Base-by-base conservation (phyloP, 2,113 vertebrate genomes). In the Connochaetes taurinus region DNA sequence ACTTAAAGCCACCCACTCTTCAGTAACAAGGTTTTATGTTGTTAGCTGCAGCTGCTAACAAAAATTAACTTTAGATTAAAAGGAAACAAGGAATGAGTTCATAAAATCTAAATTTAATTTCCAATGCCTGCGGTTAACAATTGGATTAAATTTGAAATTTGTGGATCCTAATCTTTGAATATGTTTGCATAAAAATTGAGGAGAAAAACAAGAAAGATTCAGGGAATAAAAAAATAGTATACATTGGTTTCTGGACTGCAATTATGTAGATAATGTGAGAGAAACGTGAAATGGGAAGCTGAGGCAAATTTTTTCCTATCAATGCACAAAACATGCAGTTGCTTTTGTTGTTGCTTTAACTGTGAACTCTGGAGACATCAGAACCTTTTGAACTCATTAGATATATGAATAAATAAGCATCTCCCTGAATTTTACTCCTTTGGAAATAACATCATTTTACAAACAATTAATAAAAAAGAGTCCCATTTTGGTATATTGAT, bases 81-180 rank as follows among this genome's bases (percentile, higher is more conserved):
- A 29, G 16, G 17, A 55, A 97, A 78, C 2, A 40, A 52, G 16
- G 45, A 94, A 91, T 58, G 85, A 83, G 17, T 91, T 89, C 21
- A 36, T 58, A 50, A 88, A 53, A 40, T 53, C 57, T 95, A 96
- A 88, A 94, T 95, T 96, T 91, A 93, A 86, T 67, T 89, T 95
- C 1, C 45, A 81, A 27, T 10, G 71, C 7, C 15, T 64, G 19
- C 87, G 71, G 33, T 78, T 94, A 88, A 25, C 21, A 57, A 19
- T 29, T 62, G 25, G 6, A 87, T 82, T 90, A 81, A 84, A 81
- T 62, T 55, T 87, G 45, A 83, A 83, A 71, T 92, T 43, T 76
- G 11, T 78, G 7, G 9, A 53, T 47, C 36, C 15, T 81, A 93
- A 43, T 50, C 11, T 90, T 83, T 31, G 6, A 81, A 43, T 94